These are phyloP conservation scores for Artibeus jamaicensis DNA, from an alignment of 2,797 vertebrate genomes.

Conservation along the genomic window DNA sequence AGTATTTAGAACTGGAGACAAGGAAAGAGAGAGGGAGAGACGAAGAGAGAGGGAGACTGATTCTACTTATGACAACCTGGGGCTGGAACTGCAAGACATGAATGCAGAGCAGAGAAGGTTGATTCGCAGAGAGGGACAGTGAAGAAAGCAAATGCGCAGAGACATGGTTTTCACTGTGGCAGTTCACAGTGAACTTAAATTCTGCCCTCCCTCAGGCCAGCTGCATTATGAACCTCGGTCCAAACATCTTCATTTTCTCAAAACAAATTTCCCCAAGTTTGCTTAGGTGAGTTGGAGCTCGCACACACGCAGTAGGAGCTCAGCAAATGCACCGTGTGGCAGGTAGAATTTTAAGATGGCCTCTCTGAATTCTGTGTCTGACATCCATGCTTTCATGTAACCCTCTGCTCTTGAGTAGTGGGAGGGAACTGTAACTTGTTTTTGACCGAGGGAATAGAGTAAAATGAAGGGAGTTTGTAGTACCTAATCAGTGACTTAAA, in stretches of 20 bases:
- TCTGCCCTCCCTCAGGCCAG: background rate
- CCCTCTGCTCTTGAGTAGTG: background rate
- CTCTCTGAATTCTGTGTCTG: background rate
- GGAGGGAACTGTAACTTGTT: background rate
- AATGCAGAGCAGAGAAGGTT: background rate
- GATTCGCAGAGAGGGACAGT: background rate
- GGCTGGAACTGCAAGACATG: too few relatives aligned
- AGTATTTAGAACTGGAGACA: background rate
- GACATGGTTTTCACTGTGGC: background rate
- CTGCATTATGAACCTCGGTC: background rate
- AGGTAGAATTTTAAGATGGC: background rate
- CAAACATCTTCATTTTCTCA: background rate
- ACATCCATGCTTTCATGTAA: background rate
- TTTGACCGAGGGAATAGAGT: background rate
- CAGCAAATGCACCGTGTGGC: background rate
- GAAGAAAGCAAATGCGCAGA: background rate
- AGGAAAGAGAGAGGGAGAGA: background rate
- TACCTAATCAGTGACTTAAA: background rate
- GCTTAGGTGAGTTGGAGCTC: background rate
- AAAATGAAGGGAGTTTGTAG: background rate
- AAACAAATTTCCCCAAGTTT: background rate
- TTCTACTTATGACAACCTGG: background rate
- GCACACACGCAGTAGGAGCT: background rate
- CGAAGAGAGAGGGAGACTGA: too few relatives aligned
- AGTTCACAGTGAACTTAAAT: too few relatives aligned